Percentiles rank a stretch among this genome's conserved stretches.
Evolutionary conservation across 1,140 invertebrate species (phyloP).

Genomic region (Zaprionus lachaisei): DNA sequence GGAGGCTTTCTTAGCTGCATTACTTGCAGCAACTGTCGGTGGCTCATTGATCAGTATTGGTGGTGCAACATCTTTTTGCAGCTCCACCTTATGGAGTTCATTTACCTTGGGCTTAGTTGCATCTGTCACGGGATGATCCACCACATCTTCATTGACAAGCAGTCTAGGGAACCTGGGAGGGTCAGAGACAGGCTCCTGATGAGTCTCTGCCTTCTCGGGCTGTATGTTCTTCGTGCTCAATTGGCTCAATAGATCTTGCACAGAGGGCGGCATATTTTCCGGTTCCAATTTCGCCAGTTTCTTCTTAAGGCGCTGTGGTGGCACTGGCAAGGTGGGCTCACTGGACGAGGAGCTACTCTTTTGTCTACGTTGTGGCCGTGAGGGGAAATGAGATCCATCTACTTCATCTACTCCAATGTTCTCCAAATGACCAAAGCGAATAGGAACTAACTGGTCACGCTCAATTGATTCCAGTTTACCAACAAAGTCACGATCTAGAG

Average conservation of each 20-base stretch:
- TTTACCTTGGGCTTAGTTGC: conserved; percentile 13
- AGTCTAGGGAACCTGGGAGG: conserved; percentile 52
- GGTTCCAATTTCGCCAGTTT: conserved; percentile 72
- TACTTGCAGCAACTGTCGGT: neutral
- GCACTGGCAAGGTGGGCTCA: conserved; percentile 58
- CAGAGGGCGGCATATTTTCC: conserved; percentile 72
- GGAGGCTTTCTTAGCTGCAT: neutral
- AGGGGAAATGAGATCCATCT: conserved; percentile 61
- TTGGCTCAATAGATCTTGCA: conserved; percentile 72
- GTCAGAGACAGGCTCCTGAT: neutral
- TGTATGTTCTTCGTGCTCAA: conserved; percentile 17
- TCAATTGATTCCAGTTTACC: conserved; percentile 66
- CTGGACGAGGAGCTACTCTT: conserved; percentile 79
- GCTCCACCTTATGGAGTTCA: neutral
- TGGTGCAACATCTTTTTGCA: neutral
- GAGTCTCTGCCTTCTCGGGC: neutral
- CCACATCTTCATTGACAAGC: conserved; percentile 39
- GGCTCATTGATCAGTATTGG: conserved; percentile 11
- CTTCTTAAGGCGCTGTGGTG: conserved; percentile 70
- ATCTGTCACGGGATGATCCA: conserved; percentile 3
- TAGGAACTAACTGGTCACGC: conserved; percentile 40
- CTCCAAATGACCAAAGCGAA: conserved; percentile 1
- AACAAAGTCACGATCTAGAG: conserved; percentile 61
- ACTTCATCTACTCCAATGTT: conserved; percentile 32
- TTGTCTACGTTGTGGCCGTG: conserved; percentile 64